A percentile compares a stretch with the other conserved stretches of the same genome.
phyloP scores from a whole-genome alignment of 2,797 vertebrate genomes.

The Acrocephalus scirpaceus region DNA sequence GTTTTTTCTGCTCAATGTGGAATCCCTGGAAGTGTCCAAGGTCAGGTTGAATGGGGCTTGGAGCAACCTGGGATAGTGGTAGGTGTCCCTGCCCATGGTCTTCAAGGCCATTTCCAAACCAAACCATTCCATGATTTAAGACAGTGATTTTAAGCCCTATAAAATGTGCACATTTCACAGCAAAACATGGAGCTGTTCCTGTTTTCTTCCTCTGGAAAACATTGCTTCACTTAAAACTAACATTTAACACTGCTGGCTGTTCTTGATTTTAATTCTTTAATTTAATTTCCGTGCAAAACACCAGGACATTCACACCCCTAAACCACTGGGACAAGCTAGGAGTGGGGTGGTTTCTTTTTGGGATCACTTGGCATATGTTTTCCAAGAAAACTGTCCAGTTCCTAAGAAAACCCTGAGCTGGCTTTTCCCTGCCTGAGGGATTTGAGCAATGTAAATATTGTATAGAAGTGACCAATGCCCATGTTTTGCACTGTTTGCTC shows the following conservation, averaged over 20 bases:
- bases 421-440: not conserved
- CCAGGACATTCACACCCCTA: not conserved
- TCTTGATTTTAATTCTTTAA: not conserved
- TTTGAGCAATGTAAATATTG: constrained; percentile 26
- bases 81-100: not conserved
- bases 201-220: not conserved
- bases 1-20: fast-evolving
- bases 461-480: not conserved
- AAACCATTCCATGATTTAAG: not conserved
- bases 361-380: not conserved
- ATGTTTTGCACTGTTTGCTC: not conserved
- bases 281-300: not conserved
- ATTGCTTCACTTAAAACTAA: not conserved
- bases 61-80: not conserved
- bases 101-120: not conserved
- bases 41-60: not conserved
- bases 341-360: not conserved
- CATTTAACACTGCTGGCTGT: not conserved
- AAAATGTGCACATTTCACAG: not conserved
- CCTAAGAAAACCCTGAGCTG: not conserved
- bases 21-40: not conserved
- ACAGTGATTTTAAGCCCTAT: not conserved
- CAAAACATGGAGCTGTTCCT: not conserved
- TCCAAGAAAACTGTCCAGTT: not conserved
- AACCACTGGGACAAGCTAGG: not conserved